These are phyloP conservation scores for Drosophila sechellia DNA, from an alignment of 1,140 invertebrate species.

Conservation along the genomic window DNA sequence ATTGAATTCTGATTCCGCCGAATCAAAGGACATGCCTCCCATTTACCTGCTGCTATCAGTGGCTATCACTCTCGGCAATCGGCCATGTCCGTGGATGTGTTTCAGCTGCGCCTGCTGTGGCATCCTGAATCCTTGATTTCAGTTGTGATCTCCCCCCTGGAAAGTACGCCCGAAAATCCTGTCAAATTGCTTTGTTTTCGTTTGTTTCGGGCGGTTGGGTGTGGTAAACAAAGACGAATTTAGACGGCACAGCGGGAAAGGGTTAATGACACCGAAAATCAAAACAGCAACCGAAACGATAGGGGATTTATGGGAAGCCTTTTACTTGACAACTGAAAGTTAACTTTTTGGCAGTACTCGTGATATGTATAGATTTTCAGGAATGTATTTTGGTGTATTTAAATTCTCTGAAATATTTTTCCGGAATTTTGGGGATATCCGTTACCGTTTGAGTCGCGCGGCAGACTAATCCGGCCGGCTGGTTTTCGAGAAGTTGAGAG, in stretches of 20 bases:
- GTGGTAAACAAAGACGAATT: constrained; percentile 28
- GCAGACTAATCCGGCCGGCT: constrained; percentile 72
- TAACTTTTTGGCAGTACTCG: constrained; percentile 6
- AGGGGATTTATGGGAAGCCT: constrained; percentile 13
- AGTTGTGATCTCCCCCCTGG: background rate
- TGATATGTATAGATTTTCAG: constrained; percentile 37
- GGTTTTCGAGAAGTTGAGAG: constrained; percentile 45
- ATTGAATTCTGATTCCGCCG: constrained; percentile 1
- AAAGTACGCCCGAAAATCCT: constrained; percentile 20
- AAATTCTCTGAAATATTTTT: constrained; percentile 13
- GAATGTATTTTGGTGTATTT: constrained; percentile 33
- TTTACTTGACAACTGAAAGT: constrained; percentile 6
- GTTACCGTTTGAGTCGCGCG: constrained; percentile 67
- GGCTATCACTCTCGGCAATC: constrained; percentile 61
- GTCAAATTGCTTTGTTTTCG: constrained; percentile 29
- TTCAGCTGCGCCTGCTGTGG: constrained; percentile 64
- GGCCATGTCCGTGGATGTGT: constrained; percentile 59
- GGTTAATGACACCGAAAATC: constrained; percentile 45
- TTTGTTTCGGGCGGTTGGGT: background rate
- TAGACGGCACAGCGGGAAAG: constrained; percentile 10
- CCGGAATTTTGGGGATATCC: constrained; percentile 25
- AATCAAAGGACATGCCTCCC: background rate
- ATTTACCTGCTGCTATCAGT: constrained; percentile 69
- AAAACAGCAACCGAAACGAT: constrained; percentile 1
- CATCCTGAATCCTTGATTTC: constrained; percentile 43